Conservation (phyloP, 2,113 vertebrate genomes). For the Bufo bufo region DNA sequence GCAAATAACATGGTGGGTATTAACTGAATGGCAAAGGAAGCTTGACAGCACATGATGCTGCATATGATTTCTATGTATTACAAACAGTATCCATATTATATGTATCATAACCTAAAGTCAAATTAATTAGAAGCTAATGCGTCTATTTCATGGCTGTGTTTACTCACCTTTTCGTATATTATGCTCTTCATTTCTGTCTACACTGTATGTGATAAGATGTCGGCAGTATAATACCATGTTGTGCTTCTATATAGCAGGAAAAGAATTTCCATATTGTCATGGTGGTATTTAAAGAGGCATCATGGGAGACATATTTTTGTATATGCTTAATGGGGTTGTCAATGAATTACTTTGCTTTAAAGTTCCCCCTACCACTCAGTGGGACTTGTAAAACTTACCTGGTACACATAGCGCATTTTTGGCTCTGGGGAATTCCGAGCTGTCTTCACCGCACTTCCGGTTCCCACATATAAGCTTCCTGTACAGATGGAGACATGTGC, state of each 20-base stretch:
- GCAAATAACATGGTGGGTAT: conserved; percentile 14
- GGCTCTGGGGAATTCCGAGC: no score
- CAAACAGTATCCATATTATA: background rate
- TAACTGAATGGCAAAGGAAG: background rate
- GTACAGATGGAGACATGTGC: no score
- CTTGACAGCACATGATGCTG: background rate
- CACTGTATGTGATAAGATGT: background rate
- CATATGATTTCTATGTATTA: background rate
- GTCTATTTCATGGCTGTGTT: background rate
- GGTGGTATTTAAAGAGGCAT: background rate
- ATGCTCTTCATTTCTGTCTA: background rate
- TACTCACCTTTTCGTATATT: background rate
- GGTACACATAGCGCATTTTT: no score
- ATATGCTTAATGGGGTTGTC: no score
- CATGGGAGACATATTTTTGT: background rate
- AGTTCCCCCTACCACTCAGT: no score
- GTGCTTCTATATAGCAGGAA: background rate
- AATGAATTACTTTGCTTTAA: no score
- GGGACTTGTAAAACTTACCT: no score
- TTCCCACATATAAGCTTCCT: no score
- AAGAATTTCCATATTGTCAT: background rate
- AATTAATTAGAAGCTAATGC: conserved; percentile 4
- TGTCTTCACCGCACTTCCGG: no score
- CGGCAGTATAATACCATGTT: background rate
- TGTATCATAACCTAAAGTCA: background rate